These are phyloP conservation scores for Podargus strigoides DNA, from an alignment of 2,797 vertebrate species.

Conservation along the genomic window DNA sequence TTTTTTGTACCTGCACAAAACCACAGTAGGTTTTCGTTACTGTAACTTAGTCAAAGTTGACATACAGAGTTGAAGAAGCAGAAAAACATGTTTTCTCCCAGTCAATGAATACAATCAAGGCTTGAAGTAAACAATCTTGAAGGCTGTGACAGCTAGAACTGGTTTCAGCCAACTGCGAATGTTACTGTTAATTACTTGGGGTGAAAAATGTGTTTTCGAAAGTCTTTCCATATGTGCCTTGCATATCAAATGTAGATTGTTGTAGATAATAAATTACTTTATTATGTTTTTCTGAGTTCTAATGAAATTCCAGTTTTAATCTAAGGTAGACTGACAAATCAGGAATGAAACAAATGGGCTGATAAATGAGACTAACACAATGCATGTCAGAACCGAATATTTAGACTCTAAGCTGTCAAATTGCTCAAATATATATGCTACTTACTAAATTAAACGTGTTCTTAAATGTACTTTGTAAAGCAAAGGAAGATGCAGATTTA, in stretches of 20 bases:
- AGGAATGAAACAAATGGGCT: neutral
- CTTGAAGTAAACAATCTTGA: neutral
- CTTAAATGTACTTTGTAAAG: neutral
- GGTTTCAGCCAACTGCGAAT: neutral
- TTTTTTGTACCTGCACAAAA: neutral
- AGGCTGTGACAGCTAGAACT: neutral
- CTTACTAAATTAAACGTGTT: neutral
- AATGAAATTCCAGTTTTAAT: neutral
- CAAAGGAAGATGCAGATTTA: neutral
- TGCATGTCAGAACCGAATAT: neutral
- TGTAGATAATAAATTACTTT: neutral
- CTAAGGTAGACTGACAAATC: neutral
- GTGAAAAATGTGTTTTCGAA: neutral
- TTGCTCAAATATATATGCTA: neutral
- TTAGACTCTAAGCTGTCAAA: neutral
- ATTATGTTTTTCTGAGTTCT: neutral
- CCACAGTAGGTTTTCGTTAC: neutral
- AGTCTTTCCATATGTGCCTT: neutral
- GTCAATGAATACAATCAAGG: neutral
- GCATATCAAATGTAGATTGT: neutral
- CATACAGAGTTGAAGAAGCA: neutral
- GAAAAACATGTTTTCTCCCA: neutral
- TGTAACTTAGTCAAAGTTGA: neutral
- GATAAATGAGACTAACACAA: neutral
- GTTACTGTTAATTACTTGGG: neutral